Evolutionary conservation across 2,797 vertebrate genomes (phyloP).

Genomic region (Ceyx erithaca): DNA sequence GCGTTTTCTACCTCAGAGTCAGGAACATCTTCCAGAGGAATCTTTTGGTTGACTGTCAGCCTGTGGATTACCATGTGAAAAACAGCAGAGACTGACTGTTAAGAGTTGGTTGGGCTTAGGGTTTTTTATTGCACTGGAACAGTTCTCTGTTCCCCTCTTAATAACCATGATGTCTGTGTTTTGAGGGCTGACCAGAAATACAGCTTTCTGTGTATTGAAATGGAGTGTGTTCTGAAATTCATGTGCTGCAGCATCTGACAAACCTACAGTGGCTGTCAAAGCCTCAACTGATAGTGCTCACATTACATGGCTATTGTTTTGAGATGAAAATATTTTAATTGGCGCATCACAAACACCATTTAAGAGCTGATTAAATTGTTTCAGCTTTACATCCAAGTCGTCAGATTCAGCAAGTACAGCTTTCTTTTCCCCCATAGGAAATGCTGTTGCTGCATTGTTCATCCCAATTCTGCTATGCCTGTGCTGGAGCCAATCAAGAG

Average conservation of each 20-base stretch:
- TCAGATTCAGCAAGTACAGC: neutral
- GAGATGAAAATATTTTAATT: neutral
- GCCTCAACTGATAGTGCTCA: neutral
- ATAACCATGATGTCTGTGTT: neutral
- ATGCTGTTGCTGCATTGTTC: neutral
- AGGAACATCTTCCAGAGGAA: neutral
- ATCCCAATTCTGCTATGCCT: slow-evolving; percentile 6
- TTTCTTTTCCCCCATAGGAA: neutral
- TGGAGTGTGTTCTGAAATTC: neutral
- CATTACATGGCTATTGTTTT: neutral
- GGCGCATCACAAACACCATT: neutral
- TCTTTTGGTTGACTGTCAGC: neutral
- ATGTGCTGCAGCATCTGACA: neutral
- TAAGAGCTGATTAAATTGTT: neutral
- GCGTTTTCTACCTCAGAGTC: neutral
- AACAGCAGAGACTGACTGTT: neutral
- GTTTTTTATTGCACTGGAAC: neutral
- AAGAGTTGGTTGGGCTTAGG: neutral
- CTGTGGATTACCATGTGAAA: neutral
- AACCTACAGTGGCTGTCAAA: neutral
- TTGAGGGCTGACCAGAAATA: neutral
- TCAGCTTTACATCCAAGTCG: neutral
- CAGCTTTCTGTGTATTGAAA: neutral
- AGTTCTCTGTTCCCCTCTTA: fast-evolving
- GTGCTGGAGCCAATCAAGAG: neutral